Evolutionary conservation across 2,797 vertebrate species (phyloP).

Genomic region (Periparus ater): DNA sequence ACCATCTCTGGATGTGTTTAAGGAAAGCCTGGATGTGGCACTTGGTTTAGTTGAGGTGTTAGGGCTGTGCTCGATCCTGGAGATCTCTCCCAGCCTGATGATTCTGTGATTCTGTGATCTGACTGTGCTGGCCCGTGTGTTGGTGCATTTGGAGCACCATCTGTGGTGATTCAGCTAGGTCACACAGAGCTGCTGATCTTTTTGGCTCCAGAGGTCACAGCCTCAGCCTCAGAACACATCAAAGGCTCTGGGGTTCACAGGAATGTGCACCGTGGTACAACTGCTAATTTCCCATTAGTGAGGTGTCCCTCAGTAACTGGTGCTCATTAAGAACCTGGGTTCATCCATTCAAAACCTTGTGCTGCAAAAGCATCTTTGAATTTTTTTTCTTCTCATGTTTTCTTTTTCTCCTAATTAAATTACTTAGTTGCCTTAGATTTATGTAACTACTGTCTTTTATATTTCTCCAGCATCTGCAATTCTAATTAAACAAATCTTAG

Average conservation of each 20-base stretch:
- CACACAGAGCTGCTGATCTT: background rate
- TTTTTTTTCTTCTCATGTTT: background rate
- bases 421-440: background rate
- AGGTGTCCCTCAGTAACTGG: background rate
- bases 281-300: background rate
- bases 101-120: background rate
- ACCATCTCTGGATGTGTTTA: background rate
- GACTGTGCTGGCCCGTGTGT: background rate
- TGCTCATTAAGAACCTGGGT: background rate
- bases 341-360: background rate
- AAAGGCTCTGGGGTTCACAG: background rate
- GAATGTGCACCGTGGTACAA: no score
- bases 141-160: background rate
- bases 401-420: background rate
- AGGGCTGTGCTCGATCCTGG: fast-evolving
- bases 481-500: background rate
- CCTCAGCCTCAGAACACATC: background rate
- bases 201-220: background rate
- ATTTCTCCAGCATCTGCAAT: background rate
- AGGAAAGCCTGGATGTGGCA: background rate
- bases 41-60: fast-evolving
- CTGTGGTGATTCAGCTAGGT: background rate
- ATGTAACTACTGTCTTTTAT: background rate
- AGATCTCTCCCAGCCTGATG: fast-evolving
- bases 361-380: background rate